A percentile compares a stretch with the other conserved stretches of the same genome.
Evolutionary conservation across 2,797 vertebrate species (phyloP).

Genomic region (Clarias pachynema): DNA sequence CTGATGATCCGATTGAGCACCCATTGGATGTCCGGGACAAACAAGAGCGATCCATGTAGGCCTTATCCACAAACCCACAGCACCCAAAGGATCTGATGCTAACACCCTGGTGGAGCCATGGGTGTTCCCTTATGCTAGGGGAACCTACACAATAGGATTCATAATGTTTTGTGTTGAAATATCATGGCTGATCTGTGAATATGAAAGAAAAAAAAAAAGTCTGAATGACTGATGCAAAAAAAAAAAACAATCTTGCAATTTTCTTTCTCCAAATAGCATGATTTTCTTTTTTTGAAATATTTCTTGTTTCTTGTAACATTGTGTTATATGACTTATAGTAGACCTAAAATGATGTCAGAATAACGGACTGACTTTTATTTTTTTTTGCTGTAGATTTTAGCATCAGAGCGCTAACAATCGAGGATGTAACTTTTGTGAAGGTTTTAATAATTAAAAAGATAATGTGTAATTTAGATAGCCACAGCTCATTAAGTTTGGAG

Average conservation of each 20-base stretch:
- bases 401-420: conserved; percentile 19
- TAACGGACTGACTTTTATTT: not conserved
- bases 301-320: not conserved
- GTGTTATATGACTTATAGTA: not conserved
- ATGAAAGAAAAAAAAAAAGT: not conserved
- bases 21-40: no score
- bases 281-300: not conserved
- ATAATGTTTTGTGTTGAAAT: no score
- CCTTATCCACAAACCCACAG: no score
- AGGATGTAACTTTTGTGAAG: conserved; percentile 44
- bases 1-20: no score
- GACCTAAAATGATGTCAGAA: not conserved
- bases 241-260: not conserved
- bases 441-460: conserved; percentile 57
- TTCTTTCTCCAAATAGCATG: not conserved
- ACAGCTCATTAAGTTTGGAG: conserved; percentile 52
- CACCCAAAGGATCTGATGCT: no score
- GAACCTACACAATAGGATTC: no score
- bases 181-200: no score
- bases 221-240: not conserved
- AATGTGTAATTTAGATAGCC: conserved; percentile 56
- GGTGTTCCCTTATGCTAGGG: no score
- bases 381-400: not conserved
- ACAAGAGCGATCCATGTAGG: no score
- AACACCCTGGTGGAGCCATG: no score